These are phyloP conservation scores for Megaceryle torquata DNA, from an alignment of 2,113 vertebrate genomes.

Conservation along the genomic window DNA sequence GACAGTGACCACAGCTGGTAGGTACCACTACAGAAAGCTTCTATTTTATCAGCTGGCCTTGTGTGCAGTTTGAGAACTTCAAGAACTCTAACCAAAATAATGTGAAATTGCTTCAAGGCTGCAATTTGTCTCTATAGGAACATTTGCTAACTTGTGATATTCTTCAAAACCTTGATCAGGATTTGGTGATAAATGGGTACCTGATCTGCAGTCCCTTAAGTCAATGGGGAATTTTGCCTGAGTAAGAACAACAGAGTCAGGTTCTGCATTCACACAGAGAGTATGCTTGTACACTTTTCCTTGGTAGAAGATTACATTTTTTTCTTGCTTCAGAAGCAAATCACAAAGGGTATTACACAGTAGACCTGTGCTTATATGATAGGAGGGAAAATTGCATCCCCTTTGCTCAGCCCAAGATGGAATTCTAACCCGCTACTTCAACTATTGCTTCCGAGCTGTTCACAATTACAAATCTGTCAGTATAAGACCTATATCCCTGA, in stretches of 20 bases:
- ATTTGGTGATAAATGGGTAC: background rate
- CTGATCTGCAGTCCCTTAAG: background rate
- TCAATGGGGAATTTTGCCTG: background rate
- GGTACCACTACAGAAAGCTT: background rate
- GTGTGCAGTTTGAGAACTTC: background rate
- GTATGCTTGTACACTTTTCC: background rate
- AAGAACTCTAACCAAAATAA: background rate
- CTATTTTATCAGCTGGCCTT: background rate
- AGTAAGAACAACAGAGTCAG: background rate
- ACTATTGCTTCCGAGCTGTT: background rate
- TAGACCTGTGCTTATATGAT: background rate
- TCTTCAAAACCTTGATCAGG: background rate
- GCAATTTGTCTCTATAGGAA: background rate
- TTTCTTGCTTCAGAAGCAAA: background rate
- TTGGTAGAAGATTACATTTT: background rate
- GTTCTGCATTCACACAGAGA: background rate
- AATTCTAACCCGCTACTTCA: background rate
- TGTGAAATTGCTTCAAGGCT: background rate
- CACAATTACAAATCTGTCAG: background rate
- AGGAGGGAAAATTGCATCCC: background rate
- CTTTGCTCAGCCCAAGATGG: background rate
- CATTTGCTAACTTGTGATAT: background rate
- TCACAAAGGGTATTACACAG: background rate
- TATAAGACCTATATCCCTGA: background rate
- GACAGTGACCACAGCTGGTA: background rate